Base-by-base conservation (phyloP, 35 echinoderm and acorn worm genomes). In the Holothuria glaberrima region DNA sequence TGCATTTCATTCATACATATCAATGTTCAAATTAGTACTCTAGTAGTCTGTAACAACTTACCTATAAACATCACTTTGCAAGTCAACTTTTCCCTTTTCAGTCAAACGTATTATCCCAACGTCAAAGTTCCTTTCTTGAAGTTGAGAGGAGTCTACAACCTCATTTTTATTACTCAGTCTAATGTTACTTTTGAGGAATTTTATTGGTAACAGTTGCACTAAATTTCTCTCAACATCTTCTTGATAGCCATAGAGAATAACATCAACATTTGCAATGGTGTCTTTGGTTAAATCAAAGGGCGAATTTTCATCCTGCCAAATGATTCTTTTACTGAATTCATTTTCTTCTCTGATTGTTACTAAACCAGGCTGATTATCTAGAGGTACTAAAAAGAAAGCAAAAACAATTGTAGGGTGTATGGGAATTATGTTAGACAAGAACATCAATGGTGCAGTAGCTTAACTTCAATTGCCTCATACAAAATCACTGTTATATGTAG, bases 81-180 rank as follows among this genome's bases (percentile, higher is more conserved):
- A 7, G 31, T 95, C 65, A 0, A 92, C 94, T 38, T 12, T 59
- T 3, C 87, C 91, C 12, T 62, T 31, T 83, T 90, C 87, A 12
- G 84, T 84, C 18, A 95, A 75, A 6, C 94, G 78, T 30, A 87
- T 87, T 17, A 95, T 80, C 12, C 78, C 94, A n/a, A 94, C 93
- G 34, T 91, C 85, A 21, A 88, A n/a, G 65, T 25, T n/a, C 14
- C 21, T 22, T 20, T 54, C 58, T 67, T 78, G 81, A 35, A 92
- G 50, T 20, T 73, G 30, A 28, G 33, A 86, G 17, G 35, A 12
- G 6, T 57, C 31, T n/a, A 88, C 31, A 1, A 92, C 22, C 2
- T 62, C 81, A 9, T 41, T 46, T 38, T 57, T 83, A 52, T 95
- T 92, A 45, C 82, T 81, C 30, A 95, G 81, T 82, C 60, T 84